Evolutionary conservation across 2,888 invertebrate species (phyloP).

Genomic region (Sabatieria punctata): DNA sequence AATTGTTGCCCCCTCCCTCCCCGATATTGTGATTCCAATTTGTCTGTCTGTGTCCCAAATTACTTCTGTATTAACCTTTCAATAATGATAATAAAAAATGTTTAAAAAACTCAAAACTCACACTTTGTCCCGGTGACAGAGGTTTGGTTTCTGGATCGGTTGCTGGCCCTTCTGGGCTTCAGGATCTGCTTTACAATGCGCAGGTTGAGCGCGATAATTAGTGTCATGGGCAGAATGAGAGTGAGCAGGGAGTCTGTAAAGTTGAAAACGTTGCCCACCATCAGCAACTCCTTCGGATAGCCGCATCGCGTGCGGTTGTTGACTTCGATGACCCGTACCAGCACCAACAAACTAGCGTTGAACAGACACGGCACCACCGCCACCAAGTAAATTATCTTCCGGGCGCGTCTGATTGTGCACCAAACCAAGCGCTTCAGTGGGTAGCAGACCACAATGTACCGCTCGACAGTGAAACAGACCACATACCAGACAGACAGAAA

Average conservation of each 20-base stretch:
- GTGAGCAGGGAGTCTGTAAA: constrained; percentile 20
- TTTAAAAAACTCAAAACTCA: too few relatives aligned
- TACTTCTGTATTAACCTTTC: too few relatives aligned
- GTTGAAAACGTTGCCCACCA: constrained; percentile 7
- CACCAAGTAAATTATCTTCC: constrained; percentile 12
- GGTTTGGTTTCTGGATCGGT: too few relatives aligned
- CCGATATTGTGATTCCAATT: too few relatives aligned
- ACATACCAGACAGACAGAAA: constrained; percentile 67
- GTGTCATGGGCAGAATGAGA: constrained; percentile 20
- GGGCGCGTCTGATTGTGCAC: constrained; percentile 19
- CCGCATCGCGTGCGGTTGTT: not conserved
- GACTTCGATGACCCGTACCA: too few relatives aligned
- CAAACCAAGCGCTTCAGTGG: constrained; percentile 42
- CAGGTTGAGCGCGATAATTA: constrained; percentile 21
- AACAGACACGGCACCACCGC: constrained; percentile 17
- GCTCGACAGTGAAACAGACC: constrained; percentile 64
- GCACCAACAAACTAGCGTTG: not conserved
- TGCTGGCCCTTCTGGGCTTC: too few relatives aligned
- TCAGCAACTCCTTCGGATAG: not conserved
- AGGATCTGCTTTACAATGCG: constrained; percentile 19
- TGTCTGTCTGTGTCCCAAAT: too few relatives aligned
- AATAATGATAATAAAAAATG: too few relatives aligned
- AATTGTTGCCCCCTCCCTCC: too few relatives aligned
- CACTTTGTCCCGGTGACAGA: too few relatives aligned
- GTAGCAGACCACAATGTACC: constrained; percentile 62